A percentile compares a stretch with the other conserved stretches of the same genome.
phyloP scores from a whole-genome alignment of 1,140 invertebrate genomes.

The Tetraneura akinire region DNA sequence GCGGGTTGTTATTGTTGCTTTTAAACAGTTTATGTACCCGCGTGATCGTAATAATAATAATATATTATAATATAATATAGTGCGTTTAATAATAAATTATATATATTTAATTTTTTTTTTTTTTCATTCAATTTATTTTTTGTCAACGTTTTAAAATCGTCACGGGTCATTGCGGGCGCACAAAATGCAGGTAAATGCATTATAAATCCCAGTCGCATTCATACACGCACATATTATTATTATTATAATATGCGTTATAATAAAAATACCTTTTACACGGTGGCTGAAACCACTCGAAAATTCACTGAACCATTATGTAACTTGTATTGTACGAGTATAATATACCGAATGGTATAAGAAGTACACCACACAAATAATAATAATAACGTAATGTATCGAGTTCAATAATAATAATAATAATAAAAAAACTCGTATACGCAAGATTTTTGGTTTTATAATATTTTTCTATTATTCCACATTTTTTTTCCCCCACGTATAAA shows the following conservation, averaged over 20 bases:
- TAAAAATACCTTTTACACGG: conserved; percentile 35
- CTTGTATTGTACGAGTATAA: conserved; percentile 27
- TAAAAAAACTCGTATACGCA: conserved; percentile 1
- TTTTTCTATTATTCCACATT: neutral
- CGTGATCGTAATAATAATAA: too few relatives aligned
- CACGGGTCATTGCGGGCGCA: conserved; percentile 23
- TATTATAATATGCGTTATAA: neutral
- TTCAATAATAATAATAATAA: too few relatives aligned
- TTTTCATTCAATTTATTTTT: neutral
- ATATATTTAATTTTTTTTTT: neutral
- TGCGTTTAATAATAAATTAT: neutral
- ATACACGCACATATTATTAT: too few relatives aligned
- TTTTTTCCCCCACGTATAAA: neutral
- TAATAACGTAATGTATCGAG: neutral
- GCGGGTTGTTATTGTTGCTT: too few relatives aligned
- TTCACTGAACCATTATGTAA: conserved; percentile 33
- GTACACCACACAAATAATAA: neutral
- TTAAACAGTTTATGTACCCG: too few relatives aligned
- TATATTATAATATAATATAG: too few relatives aligned
- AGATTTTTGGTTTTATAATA: conserved; percentile 14
- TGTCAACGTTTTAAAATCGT: conserved; percentile 8
- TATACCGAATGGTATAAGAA: neutral
- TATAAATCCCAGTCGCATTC: conserved; percentile 30
- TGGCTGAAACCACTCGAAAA: conserved; percentile 41
- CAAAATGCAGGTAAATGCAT: conserved; percentile 26